Evolutionary conservation across 2,888 invertebrate genomes (phyloP).

Genomic region (Hyposoter dolosus): DNA sequence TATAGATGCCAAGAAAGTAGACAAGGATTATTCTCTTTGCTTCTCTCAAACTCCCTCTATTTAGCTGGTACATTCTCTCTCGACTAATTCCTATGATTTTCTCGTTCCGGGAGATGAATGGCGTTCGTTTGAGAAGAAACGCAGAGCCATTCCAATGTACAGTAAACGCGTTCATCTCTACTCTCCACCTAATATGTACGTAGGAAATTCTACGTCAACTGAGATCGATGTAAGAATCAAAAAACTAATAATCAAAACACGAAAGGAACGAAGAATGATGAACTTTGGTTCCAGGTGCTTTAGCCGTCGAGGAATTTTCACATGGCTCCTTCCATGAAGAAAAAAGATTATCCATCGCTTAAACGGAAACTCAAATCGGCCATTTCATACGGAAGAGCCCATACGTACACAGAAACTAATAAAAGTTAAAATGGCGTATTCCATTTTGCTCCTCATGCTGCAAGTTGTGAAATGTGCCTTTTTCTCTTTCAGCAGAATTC

Average conservation of each 20-base stretch:
- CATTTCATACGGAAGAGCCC: neutral
- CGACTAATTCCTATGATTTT: constrained; percentile 72
- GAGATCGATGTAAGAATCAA: neutral
- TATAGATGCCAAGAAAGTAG: constrained; percentile 46
- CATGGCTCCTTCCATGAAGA: neutral
- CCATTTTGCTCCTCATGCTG: neutral
- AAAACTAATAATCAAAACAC: neutral
- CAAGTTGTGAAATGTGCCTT: constrained; percentile 5
- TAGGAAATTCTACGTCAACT: constrained; percentile 8
- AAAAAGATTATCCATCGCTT: neutral
- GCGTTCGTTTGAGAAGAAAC: constrained; percentile 74
- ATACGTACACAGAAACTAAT: neutral
- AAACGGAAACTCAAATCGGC: neutral
- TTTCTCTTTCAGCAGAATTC: constrained; percentile 7
- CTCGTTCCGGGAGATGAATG: constrained; percentile 71
- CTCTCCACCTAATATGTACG: constrained; percentile 16
- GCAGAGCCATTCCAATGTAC: constrained; percentile 50
- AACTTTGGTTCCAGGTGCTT: neutral
- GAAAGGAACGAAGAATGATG: neutral
- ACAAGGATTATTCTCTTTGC: constrained; percentile 23
- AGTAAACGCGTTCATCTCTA: constrained; percentile 36
- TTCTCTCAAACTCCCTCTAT: constrained; percentile 32
- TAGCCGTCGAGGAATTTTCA: neutral
- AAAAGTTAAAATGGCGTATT: constrained; percentile 8
- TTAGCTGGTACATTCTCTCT: constrained; percentile 37